A percentile compares a stretch with the other conserved stretches of the same genome.
These are phyloP conservation scores for Pseudomyrmex concolor DNA, from an alignment of 1,140 invertebrate species.

Conservation along the genomic window DNA sequence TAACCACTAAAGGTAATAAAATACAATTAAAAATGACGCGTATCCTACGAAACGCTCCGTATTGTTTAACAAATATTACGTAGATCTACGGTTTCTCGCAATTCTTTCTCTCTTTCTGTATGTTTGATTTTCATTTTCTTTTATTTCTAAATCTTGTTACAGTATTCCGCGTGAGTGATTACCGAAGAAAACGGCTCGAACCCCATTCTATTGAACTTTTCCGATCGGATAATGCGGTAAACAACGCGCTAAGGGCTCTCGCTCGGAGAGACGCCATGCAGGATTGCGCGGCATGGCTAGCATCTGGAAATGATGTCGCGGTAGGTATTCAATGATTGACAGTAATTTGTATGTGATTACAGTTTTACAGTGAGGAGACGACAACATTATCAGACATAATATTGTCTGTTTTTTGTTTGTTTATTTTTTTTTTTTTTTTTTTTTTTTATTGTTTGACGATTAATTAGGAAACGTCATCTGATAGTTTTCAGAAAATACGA, in stretches of 20 bases:
- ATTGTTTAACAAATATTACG: background rate
- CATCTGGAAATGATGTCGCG: slow-evolving; percentile 91
- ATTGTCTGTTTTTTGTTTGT: too few relatives aligned
- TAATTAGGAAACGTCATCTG: background rate
- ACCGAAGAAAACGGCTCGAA: slow-evolving; percentile 91
- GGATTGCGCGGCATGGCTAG: slow-evolving; percentile 92
- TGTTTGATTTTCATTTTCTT: background rate
- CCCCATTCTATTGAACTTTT: slow-evolving; percentile 95
- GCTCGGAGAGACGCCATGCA: slow-evolving; percentile 93
- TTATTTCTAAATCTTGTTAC: slow-evolving; percentile 71
- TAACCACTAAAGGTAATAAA: slow-evolving; percentile 91
- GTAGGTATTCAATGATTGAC: slow-evolving; percentile 85
- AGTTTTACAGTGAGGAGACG: too few relatives aligned
- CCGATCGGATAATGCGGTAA: slow-evolving; percentile 92
- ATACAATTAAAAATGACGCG: too few relatives aligned
- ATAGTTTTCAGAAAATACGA: background rate
- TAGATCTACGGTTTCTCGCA: background rate
- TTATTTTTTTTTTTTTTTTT: too few relatives aligned
- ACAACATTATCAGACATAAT: background rate
- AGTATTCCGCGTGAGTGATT: slow-evolving; percentile 96
- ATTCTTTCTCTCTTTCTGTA: too few relatives aligned
- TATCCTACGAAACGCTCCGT: too few relatives aligned
- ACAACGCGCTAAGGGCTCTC: slow-evolving; percentile 90
- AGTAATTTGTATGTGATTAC: background rate
- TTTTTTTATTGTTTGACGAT: background rate